Conservation (phyloP, 2,888 invertebrate species). For the Polymixis lichenea region DNA sequence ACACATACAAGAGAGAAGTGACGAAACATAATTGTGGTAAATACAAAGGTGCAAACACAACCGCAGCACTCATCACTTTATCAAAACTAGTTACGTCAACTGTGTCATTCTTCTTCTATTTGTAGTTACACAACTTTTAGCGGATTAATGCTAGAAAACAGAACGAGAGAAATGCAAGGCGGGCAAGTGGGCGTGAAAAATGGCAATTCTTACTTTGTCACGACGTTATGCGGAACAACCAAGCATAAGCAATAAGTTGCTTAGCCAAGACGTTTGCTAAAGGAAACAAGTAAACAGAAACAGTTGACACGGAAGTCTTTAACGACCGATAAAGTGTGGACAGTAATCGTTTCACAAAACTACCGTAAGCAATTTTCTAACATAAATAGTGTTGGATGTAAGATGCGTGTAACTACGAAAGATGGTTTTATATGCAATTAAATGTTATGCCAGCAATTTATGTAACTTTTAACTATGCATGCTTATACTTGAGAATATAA, state of each 20-base stretch:
- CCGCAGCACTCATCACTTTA: slow-evolving; percentile 35
- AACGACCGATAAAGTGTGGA: slow-evolving; percentile 28
- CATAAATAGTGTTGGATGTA: slow-evolving; percentile 43
- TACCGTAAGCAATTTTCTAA: slow-evolving; percentile 52
- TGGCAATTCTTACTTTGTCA: slow-evolving; percentile 77
- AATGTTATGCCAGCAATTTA: slow-evolving; percentile 47
- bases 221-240: slow-evolving; percentile 63
- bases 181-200: slow-evolving; percentile 80
- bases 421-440: slow-evolving; percentile 47
- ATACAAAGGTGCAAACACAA: slow-evolving; percentile 40
- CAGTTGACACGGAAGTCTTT: slow-evolving; percentile 44
- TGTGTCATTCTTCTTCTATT: slow-evolving; percentile 65
- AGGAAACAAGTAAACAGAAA: slow-evolving; percentile 37
- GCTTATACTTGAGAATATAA: background rate
- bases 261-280: slow-evolving; percentile 22
- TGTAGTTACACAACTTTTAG: slow-evolving; percentile 76
- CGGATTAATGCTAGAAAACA: slow-evolving; percentile 80
- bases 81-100: slow-evolving; percentile 55
- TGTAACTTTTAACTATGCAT: slow-evolving; percentile 36
- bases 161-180: slow-evolving; percentile 76
- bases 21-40: slow-evolving; percentile 38
- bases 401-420: slow-evolving; percentile 39
- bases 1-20: slow-evolving; percentile 21
- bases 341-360: slow-evolving; percentile 35
- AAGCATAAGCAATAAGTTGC: slow-evolving; percentile 20